Conservation (phyloP, 2,797 vertebrate genomes). For the Distichodus sexfasciatus region DNA sequence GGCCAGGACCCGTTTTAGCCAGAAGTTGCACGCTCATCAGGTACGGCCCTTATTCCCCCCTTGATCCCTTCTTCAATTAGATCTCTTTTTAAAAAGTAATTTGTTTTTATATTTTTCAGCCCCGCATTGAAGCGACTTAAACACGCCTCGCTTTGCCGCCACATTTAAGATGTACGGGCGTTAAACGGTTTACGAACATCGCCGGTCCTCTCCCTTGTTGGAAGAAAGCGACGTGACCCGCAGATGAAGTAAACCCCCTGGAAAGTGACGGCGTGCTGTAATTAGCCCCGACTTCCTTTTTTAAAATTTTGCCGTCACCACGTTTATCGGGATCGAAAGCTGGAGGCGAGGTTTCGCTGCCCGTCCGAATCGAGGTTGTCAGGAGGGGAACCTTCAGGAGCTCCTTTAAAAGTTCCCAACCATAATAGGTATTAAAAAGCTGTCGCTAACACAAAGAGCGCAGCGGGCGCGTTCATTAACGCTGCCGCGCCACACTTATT, state of each 20-base stretch:
- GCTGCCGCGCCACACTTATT: constrained; percentile 82
- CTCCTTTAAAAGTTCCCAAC: constrained; percentile 84
- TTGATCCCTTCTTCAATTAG: constrained; percentile 76
- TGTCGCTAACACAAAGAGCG: constrained; percentile 81
- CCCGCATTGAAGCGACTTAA: constrained; percentile 74
- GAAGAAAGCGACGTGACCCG: constrained; percentile 70
- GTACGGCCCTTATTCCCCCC: constrained; percentile 68
- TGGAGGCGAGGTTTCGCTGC: constrained; percentile 78
- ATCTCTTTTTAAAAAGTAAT: constrained; percentile 81
- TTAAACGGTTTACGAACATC: constrained; percentile 83
- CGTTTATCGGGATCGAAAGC: no score
- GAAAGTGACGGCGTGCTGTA: constrained; percentile 79
- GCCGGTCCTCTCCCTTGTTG: constrained; percentile 77
- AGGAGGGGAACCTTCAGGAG: constrained; percentile 81
- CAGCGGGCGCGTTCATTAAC: constrained; percentile 83
- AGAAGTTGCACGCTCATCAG: constrained; percentile 75
- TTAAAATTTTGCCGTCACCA: no score
- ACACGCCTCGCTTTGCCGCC: constrained; percentile 72
- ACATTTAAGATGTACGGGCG: constrained; percentile 71
- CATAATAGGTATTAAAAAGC: constrained; percentile 86
- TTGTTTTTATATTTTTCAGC: constrained; percentile 68
- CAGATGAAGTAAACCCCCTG: constrained; percentile 83
- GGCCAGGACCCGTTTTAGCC: constrained; percentile 61
- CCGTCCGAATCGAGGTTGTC: constrained; percentile 79
- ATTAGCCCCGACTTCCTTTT: constrained; percentile 75